These are phyloP conservation scores for Heteromyza rotundicornis DNA, from an alignment of 2,888 invertebrate genomes.

Conservation along the genomic window DNA sequence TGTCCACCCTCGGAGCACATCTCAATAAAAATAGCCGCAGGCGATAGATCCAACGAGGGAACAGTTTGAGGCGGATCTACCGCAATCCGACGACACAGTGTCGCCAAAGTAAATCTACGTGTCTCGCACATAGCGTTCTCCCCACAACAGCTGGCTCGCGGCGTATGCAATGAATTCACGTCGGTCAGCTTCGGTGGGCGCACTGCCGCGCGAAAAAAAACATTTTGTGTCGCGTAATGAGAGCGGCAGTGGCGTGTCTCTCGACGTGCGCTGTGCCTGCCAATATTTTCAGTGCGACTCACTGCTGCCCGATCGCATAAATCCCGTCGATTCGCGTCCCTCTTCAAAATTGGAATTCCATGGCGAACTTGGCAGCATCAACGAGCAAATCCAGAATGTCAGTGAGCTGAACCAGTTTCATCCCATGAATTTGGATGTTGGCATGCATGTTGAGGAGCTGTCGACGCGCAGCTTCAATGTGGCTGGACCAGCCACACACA, in stretches of 20 bases:
- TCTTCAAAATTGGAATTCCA: conserved; percentile 66
- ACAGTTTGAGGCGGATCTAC: neutral
- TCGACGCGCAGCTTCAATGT: conserved; percentile 49
- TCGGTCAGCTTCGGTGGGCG: conserved; percentile 75
- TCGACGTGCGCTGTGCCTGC: conserved; percentile 85
- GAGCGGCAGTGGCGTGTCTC: conserved; percentile 73
- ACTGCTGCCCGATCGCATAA: conserved; percentile 76
- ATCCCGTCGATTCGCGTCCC: conserved; percentile 71
- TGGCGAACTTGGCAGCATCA: conserved; percentile 58
- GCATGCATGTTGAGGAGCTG: conserved; percentile 43
- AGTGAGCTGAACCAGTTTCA: conserved; percentile 23
- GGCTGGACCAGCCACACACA: conserved; percentile 30
- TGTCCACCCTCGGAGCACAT: conserved; percentile 50
- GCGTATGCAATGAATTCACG: conserved; percentile 53
- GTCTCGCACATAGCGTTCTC: too few relatives aligned
- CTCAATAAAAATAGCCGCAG: conserved; percentile 49
- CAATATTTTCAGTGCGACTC: conserved; percentile 85
- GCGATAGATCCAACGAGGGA: neutral
- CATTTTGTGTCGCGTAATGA: conserved; percentile 75
- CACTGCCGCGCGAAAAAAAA: conserved; percentile 68
- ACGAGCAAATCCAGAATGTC: conserved; percentile 51
- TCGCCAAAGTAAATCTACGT: conserved; percentile 28
- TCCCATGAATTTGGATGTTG: conserved; percentile 28
- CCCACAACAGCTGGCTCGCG: conserved; percentile 1
- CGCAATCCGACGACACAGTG: conserved; percentile 27